Percentiles rank a stretch among this genome's conserved stretches.
phyloP scores from a whole-genome alignment of 2,888 invertebrate species.

The Stegana nigrithorax region DNA sequence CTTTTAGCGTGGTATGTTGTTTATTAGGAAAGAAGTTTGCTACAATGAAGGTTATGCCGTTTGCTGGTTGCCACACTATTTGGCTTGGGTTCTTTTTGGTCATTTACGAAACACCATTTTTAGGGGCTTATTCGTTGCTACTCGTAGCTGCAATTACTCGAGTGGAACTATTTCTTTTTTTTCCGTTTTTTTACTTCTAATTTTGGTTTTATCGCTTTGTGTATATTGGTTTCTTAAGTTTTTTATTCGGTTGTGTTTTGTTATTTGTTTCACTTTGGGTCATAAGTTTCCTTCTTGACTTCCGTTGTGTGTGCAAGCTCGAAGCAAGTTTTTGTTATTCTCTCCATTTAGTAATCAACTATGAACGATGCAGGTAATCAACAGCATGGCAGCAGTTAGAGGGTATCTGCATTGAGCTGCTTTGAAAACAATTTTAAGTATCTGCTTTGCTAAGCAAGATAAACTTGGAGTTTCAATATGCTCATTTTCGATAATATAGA shows the following conservation, averaged over 20 bases:
- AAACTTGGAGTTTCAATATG: no score
- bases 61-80: slow-evolving; percentile 3
- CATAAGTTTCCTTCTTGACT: not conserved
- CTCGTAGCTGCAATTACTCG: not conserved
- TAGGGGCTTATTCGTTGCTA: no score
- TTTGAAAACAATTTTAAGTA: no score
- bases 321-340: not conserved
- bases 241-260: not conserved
- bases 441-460: no score
- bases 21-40: slow-evolving; percentile 12
- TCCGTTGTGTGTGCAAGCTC: not conserved
- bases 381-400: no score
- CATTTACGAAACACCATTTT: slow-evolving; percentile 9
- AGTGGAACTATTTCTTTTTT: slow-evolving; percentile 4
- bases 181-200: not conserved
- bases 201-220: not conserved
- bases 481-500: no score
- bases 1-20: not conserved
- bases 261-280: not conserved
- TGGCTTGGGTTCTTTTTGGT: slow-evolving; percentile 7
- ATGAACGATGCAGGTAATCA: no score
- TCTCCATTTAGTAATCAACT: not conserved
- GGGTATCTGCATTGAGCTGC: no score
- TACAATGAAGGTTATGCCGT: slow-evolving; percentile 12
- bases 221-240: not conserved